phyloP scores from a whole-genome alignment of 2,797 vertebrate genomes.

The Sebastes kiyomatsui region DNA sequence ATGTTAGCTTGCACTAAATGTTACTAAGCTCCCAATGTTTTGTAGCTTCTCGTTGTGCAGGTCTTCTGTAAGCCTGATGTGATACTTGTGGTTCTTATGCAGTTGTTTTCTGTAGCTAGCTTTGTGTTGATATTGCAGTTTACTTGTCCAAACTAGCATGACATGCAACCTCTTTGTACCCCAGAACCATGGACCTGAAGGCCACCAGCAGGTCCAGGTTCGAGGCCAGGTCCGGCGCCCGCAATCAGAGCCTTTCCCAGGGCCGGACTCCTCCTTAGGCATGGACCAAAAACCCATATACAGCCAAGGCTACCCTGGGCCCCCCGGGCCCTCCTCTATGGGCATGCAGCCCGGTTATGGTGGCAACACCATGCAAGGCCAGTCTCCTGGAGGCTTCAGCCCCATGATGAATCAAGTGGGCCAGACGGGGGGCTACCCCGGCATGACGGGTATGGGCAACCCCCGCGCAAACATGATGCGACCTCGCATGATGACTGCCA shows the following conservation, averaged over 20 bases:
- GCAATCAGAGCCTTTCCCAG: conserved; percentile 87
- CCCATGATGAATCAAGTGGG: conserved; percentile 84
- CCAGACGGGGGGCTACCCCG: conserved; percentile 87
- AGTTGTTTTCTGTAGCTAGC: background rate
- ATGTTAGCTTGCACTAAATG: background rate
- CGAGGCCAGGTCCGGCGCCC: conserved; percentile 51
- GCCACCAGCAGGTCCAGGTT: conserved; percentile 63
- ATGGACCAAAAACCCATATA: conserved; percentile 94
- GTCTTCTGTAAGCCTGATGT: background rate
- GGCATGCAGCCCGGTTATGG: conserved; percentile 86
- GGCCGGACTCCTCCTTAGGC: conserved; percentile 87
- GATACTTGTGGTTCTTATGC: background rate
- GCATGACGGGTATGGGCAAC: conserved; percentile 85
- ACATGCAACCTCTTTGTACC: conserved; percentile 3
- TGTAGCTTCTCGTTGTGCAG: background rate
- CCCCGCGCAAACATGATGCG: conserved; percentile 88
- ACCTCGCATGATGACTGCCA: conserved; percentile 88
- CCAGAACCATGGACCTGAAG: conserved; percentile 83
- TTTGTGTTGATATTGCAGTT: background rate
- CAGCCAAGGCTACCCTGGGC: conserved; percentile 88
- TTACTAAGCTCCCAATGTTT: background rate
- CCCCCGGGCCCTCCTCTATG: conserved; percentile 88
- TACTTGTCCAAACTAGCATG: background rate
- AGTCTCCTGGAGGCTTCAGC: conserved; percentile 80
- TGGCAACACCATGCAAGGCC: conserved; percentile 75